Evolutionary conservation across 2,888 invertebrate species (phyloP).

Genomic region (Watsonalla binaria): DNA sequence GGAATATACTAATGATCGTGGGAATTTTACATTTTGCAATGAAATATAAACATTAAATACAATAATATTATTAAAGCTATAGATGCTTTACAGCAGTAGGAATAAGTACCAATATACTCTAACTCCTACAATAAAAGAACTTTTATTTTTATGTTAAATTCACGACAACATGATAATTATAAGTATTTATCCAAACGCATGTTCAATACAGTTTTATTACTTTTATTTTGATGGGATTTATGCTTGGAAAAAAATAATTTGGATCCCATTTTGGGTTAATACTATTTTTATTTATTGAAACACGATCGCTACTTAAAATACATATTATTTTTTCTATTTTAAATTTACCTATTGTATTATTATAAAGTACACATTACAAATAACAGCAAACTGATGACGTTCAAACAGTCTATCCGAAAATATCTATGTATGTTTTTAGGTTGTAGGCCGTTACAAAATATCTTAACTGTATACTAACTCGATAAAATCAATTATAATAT

Average conservation of each 20-base stretch:
- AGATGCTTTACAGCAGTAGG: constrained; percentile 42
- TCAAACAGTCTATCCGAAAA: constrained; percentile 67
- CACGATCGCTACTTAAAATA: too few relatives aligned
- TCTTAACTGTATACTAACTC: constrained; percentile 12
- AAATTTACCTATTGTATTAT: constrained; percentile 1
- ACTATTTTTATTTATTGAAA: too few relatives aligned
- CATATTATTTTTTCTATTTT: constrained; percentile 9
- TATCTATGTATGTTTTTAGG: constrained; percentile 52
- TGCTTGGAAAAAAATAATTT: too few relatives aligned
- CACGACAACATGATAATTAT: constrained; percentile 25
- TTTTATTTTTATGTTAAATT: constrained; percentile 14
- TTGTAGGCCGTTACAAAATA: constrained; percentile 48
- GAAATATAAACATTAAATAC: constrained; percentile 15
- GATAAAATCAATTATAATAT: constrained; percentile 8
- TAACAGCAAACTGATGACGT: constrained; percentile 34
- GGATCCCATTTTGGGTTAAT: too few relatives aligned
- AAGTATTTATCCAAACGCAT: constrained; percentile 35
- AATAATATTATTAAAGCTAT: constrained; percentile 41
- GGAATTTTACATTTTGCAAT: constrained; percentile 17
- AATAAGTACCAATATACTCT: constrained; percentile 20
- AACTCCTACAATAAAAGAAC: constrained; percentile 17
- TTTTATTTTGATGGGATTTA: not conserved
- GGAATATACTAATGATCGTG: not conserved
- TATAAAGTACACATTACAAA: constrained; percentile 7
- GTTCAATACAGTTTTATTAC: constrained; percentile 23